Percentiles rank a stretch among this genome's conserved stretches.
Evolutionary conservation across 2,113 vertebrate species (phyloP).

Genomic region (Macrotis lagotis): DNA sequence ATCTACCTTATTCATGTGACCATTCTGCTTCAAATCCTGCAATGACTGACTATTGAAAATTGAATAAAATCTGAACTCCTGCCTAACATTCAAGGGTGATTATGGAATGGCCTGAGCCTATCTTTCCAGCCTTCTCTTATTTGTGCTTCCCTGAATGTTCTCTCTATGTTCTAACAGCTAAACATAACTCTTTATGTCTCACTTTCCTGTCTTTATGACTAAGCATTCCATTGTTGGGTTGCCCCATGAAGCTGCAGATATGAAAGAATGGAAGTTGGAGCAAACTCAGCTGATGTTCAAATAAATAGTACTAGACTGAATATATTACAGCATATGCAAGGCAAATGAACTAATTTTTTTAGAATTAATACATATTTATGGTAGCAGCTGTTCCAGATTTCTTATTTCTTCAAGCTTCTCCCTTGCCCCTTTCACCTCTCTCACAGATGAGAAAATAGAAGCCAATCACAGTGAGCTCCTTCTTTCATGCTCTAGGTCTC

Average conservation of each 20-base stretch:
- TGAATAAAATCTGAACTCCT: not conserved
- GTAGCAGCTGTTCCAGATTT: not conserved
- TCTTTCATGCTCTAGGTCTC: not conserved
- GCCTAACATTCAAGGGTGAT: not conserved
- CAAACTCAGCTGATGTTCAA: not conserved
- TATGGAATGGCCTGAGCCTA: not conserved
- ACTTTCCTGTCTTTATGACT: not conserved
- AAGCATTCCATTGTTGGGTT: not conserved
- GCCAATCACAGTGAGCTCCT: not conserved
- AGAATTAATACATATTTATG: not conserved
- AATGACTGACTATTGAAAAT: not conserved
- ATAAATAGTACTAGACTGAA: not conserved
- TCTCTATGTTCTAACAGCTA: not conserved
- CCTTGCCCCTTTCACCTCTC: not conserved
- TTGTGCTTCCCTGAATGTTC: not conserved
- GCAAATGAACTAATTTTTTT: not conserved
- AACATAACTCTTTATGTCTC: not conserved
- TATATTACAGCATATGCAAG: not conserved
- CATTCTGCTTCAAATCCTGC: not conserved
- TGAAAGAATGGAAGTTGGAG: not conserved
- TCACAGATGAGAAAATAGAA: not conserved
- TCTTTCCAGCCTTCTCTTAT: not conserved
- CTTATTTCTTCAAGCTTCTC: not conserved
- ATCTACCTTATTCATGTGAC: not conserved
- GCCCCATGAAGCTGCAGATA: too few relatives aligned